Base-by-base conservation (phyloP, 2,888 invertebrate genomes). In the Agrotis ipsilon region DNA sequence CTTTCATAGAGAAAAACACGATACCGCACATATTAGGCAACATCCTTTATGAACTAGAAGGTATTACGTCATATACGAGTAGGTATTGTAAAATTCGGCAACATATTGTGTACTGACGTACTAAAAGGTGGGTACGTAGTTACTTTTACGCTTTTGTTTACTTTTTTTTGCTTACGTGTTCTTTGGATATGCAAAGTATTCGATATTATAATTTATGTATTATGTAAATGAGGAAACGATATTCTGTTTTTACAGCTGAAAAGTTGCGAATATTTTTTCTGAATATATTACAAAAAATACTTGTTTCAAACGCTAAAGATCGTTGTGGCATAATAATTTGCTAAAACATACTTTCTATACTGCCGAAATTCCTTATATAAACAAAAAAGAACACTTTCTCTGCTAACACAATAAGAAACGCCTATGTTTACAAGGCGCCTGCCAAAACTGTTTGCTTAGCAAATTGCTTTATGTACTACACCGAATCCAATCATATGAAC, bases 391-490 rank as follows among this genome's bases (percentile, higher is more conserved):
- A 62, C 61, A 46, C 75, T 63, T 68, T 78, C 66, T 72, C 61
- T 18, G 27, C 39, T 63, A 69, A 70, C 69, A 81, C 72, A 79
- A 79, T 86, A 86, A 86, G 84, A 83, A 82, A 88, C 83, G 78
- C 73, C 78, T 80, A 68, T 91, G 90, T 92, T 91, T 90, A 89
- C 88, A 82, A 81, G 82, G 78, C 80, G 81, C 86, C 84, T 86
- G 86, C 87, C 88, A 88, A 89, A 82, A 80, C 72, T 89, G 92
- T 93, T 92, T 92, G 91, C 92, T 90, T 86, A 90, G 88, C 82
- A 89, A 91, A 93, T 93, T 93, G 90, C 90, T 88, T 88, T 86
- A 84, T 83, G 82, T 77, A 68, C 68, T 70, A 84, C 80, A 77
- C 66, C 61, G 67, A 67, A 80, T 82, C 87, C 81, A 88, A 89